Conservation (phyloP, 2,888 invertebrate species). For the Cephus rjabovi region DNA sequence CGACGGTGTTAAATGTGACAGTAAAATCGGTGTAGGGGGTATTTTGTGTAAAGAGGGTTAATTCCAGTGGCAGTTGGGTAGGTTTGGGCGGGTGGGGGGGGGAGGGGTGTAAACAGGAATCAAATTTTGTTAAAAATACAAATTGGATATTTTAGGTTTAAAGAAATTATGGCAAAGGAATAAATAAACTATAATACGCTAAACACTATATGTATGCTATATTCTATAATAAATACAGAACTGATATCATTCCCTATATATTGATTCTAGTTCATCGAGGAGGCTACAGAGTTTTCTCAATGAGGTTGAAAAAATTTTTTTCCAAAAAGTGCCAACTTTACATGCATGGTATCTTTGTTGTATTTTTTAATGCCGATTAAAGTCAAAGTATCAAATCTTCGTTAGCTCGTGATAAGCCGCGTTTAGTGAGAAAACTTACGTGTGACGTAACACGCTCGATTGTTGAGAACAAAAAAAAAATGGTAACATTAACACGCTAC, state of each 20-base stretch:
- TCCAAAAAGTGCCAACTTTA: background rate
- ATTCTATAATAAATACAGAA: background rate
- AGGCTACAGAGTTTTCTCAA: background rate
- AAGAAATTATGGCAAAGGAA: background rate
- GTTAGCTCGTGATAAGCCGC: background rate
- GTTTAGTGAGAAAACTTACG: background rate
- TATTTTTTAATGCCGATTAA: background rate
- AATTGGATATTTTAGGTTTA: background rate
- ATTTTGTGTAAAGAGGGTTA: background rate
- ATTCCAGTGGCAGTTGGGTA: background rate
- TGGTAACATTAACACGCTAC: constrained; percentile 17
- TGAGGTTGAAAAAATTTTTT: background rate
- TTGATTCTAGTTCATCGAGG: background rate
- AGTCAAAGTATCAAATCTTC: background rate
- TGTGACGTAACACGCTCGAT: background rate
- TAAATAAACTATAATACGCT: background rate
- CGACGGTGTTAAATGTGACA: background rate
- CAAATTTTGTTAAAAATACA: background rate
- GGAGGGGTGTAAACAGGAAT: background rate
- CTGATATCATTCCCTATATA: background rate
- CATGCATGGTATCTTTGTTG: background rate
- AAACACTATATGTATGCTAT: background rate
- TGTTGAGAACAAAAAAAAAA: background rate
- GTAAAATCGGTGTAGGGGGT: background rate
- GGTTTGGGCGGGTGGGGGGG: background rate